phyloP scores from a whole-genome alignment of 1,140 invertebrate genomes.

The Mesaphorura yosii region DNA sequence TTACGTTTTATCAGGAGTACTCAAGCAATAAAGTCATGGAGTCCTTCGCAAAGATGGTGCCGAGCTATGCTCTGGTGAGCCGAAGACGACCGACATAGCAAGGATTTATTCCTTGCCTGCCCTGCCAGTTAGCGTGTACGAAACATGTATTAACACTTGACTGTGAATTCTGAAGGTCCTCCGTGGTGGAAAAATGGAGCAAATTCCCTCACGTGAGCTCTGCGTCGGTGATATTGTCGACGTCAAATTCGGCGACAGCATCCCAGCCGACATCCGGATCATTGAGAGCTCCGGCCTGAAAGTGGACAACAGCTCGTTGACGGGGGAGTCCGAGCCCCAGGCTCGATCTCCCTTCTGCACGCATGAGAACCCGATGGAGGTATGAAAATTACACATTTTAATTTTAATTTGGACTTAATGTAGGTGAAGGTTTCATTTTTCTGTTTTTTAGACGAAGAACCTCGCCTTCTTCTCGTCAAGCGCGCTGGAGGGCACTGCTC shows the following conservation, averaged over 20 bases:
- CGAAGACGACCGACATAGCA: too few species aligned
- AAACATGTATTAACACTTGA: too few species aligned
- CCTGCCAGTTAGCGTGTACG: too few species aligned
- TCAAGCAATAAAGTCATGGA: conserved; percentile 68
- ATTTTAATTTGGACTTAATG: too few species aligned
- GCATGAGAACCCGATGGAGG: conserved; percentile 40
- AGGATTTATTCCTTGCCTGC: too few species aligned
- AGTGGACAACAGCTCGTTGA: conserved; percentile 44
- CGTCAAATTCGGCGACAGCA: conserved; percentile 35
- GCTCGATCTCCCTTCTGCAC: conserved; percentile 40
- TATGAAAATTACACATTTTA: too few species aligned
- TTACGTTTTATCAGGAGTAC: conserved; percentile 82
- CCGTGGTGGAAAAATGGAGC: conserved; percentile 49
- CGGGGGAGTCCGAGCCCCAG: conserved; percentile 52
- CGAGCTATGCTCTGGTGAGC: conserved; percentile 45
- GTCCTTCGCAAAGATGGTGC: conserved; percentile 94
- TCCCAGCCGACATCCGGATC: conserved; percentile 50
- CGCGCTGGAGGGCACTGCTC: conserved; percentile 50
- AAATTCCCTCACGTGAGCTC: conserved; percentile 51
- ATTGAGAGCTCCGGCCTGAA: conserved; percentile 38
- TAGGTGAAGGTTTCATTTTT: too few species aligned
- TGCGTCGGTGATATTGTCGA: conserved; percentile 83
- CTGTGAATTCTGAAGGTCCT: too few species aligned
- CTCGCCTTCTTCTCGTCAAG: conserved; percentile 43
- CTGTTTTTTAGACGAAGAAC: conserved; percentile 39